phyloP scores from a whole-genome alignment of 1,140 invertebrate species.

The Musca domestica region DNA sequence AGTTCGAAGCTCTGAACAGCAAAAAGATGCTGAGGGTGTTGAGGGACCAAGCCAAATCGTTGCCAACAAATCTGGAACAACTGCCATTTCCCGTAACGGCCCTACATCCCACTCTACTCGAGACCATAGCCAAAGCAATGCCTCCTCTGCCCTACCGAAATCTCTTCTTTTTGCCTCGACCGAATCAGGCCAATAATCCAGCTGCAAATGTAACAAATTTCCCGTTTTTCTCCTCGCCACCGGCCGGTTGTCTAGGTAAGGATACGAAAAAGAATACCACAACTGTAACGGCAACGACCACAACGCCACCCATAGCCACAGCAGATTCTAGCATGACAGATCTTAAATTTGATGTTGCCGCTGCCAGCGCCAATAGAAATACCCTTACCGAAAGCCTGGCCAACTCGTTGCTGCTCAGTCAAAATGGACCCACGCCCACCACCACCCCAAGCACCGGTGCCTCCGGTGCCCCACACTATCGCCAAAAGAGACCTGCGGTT shows the following conservation, averaged over 20 bases:
- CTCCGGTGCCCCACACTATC: conserved; percentile 26
- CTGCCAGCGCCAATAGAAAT: conserved; percentile 28
- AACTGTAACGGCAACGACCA: background rate
- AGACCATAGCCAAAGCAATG: conserved; percentile 68
- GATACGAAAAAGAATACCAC: conserved; percentile 4
- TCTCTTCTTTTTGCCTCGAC: conserved; percentile 46
- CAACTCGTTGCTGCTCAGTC: conserved; percentile 40
- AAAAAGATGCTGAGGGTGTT: conserved; percentile 12
- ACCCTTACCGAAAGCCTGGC: conserved; percentile 35
- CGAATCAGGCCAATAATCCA: conserved; percentile 41
- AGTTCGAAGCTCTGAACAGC: background rate
- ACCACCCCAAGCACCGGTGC: background rate
- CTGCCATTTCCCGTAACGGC: conserved; percentile 62
- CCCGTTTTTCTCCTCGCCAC: background rate
- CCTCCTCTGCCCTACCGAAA: conserved; percentile 56
- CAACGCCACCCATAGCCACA: background rate
- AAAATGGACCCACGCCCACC: conserved; percentile 1
- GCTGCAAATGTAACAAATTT: conserved; percentile 7
- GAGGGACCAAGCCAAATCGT: conserved; percentile 12
- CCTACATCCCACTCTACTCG: conserved; percentile 67
- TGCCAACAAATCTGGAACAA: conserved; percentile 17
- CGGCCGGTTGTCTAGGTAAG: background rate
- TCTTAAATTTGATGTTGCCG: background rate
- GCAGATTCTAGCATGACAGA: background rate
- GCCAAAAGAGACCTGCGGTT: conserved; percentile 26